Evolutionary conservation across 2,113 vertebrate genomes (phyloP).

Genomic region (Orthochromis malagaraziensis): DNA sequence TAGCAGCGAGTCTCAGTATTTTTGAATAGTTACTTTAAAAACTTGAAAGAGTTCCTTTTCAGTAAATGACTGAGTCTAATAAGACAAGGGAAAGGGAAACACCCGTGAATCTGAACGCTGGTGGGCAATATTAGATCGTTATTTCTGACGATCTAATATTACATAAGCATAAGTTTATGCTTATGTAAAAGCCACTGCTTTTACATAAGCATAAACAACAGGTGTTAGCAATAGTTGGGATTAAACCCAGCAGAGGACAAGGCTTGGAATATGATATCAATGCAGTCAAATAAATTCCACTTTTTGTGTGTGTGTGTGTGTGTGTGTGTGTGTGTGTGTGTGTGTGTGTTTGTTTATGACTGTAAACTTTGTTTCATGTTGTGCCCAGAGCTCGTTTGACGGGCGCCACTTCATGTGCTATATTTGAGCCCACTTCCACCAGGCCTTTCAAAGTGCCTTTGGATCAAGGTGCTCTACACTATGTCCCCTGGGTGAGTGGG

Average conservation of each 20-base stretch:
- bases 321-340: slow-evolving; percentile 8
- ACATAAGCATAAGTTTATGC: no score
- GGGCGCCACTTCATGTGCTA: slow-evolving; percentile 41
- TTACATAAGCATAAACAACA: slow-evolving; percentile 58
- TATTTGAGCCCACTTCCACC: slow-evolving; percentile 46
- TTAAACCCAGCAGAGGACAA: neutral
- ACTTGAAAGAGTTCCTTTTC: neutral
- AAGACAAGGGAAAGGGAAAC: neutral
- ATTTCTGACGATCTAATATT: slow-evolving; percentile 15
- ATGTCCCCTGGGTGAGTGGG: slow-evolving; percentile 25
- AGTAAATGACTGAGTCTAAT: neutral
- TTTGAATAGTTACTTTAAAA: neutral
- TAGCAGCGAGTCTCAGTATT: neutral
- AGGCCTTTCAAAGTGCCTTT: slow-evolving; percentile 43
- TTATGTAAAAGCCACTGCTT: neutral
- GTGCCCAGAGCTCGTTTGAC: slow-evolving; percentile 9
- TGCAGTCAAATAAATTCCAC: slow-evolving; percentile 17
- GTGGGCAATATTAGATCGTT: slow-evolving; percentile 19
- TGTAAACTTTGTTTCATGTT: slow-evolving; percentile 31
- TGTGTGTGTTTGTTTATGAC: slow-evolving; percentile 20
- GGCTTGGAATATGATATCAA: slow-evolving; percentile 21
- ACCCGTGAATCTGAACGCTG: slow-evolving; percentile 13
- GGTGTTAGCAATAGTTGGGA: slow-evolving; percentile 38
- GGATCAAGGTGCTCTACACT: slow-evolving; percentile 59
- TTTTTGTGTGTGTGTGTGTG: slow-evolving; percentile 2